Evolutionary conservation across 2,113 vertebrate genomes (phyloP).

Genomic region (Plecotus auritus): DNA sequence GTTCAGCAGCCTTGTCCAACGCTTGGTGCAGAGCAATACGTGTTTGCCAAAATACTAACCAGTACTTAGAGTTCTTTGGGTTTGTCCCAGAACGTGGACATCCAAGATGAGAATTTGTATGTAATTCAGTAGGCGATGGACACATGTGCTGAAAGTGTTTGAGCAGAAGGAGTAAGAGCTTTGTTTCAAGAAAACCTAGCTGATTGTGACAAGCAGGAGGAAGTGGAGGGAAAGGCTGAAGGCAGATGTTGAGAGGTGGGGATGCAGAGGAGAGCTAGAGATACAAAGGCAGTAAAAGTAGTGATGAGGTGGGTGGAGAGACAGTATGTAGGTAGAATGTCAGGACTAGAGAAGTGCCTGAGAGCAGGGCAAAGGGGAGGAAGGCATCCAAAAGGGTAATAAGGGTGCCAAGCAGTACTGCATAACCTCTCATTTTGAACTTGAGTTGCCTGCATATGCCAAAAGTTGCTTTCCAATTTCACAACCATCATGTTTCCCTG

Average conservation of each 20-base stretch:
- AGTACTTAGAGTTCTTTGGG: not conserved
- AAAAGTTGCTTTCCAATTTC: constrained; percentile 4
- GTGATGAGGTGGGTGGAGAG: not conserved
- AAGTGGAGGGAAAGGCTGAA: not conserved
- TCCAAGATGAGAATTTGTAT: not conserved
- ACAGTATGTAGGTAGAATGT: accelerated
- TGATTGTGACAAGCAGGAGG: not conserved
- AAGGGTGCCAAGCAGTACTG: accelerated
- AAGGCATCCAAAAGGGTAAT: too few species aligned
- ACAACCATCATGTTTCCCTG: not conserved
- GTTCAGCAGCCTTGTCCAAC: not conserved
- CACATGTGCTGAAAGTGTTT: not conserved
- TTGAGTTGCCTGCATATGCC: not conserved
- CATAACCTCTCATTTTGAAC: not conserved
- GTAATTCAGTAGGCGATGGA: not conserved
- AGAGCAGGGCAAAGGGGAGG: not conserved
- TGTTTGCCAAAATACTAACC: not conserved
- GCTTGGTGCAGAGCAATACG: accelerated
- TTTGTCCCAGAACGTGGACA: not conserved
- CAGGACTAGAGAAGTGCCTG: not conserved
- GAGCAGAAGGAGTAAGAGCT: not conserved
- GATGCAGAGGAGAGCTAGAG: not conserved
- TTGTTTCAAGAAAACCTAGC: not conserved
- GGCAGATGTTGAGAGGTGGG: too few species aligned
- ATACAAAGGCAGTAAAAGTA: not conserved